Evolutionary conservation across 1,140 invertebrate species (phyloP).

Genomic region (Frieseomelitta varia): DNA sequence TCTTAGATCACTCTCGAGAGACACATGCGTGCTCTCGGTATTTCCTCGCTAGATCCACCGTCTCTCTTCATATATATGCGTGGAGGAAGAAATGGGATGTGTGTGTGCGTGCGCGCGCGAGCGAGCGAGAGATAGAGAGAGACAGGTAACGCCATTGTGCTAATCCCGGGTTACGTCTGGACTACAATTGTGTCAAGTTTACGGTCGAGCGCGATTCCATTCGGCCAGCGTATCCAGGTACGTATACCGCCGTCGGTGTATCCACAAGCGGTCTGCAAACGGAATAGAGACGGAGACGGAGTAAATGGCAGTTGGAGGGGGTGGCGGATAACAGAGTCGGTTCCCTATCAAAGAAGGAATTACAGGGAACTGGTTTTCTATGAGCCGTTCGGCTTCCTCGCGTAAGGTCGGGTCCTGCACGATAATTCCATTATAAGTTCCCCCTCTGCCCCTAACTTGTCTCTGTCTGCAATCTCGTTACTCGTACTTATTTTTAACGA

Average conservation of each 20-base stretch:
- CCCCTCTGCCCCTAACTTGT: background rate
- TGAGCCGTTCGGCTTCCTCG: slow-evolving; percentile 49
- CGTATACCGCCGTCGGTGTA: slow-evolving; percentile 24
- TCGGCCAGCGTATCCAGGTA: slow-evolving; percentile 49
- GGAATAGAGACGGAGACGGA: background rate
- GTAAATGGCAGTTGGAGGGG: background rate
- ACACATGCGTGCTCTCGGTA: slow-evolving; percentile 2
- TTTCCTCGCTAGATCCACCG: background rate
- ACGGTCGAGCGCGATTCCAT: slow-evolving; percentile 67
- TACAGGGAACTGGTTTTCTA: slow-evolving; percentile 68
- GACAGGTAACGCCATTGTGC: slow-evolving; percentile 49
- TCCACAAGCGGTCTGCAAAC: background rate
- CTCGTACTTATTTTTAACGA: background rate
- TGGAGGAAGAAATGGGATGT: background rate
- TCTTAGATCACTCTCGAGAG: slow-evolving; percentile 9
- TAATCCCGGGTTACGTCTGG: slow-evolving; percentile 65
- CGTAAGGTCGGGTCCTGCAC: slow-evolving; percentile 41
- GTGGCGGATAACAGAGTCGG: slow-evolving; percentile 36
- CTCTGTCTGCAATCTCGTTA: background rate
- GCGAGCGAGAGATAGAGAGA: background rate
- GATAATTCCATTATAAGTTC: slow-evolving; percentile 68
- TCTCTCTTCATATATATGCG: background rate
- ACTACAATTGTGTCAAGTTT: slow-evolving; percentile 67
- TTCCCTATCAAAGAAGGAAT: slow-evolving; percentile 60
- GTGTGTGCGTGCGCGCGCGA: background rate